Evolutionary conservation across 2,797 vertebrate species (phyloP).

Genomic region (Mycteria americana): DNA sequence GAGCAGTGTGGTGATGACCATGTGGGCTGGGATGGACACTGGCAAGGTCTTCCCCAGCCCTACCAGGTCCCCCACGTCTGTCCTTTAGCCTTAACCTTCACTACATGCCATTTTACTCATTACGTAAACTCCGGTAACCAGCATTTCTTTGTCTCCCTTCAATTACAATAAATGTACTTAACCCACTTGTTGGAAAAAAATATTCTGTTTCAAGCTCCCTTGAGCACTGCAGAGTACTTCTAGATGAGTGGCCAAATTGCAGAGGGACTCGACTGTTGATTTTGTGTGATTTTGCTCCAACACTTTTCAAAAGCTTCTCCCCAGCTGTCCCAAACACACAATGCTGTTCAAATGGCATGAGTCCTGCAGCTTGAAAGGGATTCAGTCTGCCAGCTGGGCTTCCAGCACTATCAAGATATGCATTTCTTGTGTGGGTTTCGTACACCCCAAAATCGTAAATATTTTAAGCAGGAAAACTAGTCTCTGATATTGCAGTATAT

Average conservation of each 20-base stretch:
- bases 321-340: conserved; percentile 3
- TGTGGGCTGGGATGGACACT: not conserved
- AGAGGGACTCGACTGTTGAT: not conserved
- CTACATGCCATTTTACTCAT: not conserved
- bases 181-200: not conserved
- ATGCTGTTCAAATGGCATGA: not conserved
- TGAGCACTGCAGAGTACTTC: not conserved
- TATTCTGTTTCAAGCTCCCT: not conserved
- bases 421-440: conserved; percentile 8
- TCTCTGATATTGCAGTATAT: not conserved
- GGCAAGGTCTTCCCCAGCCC: not conserved
- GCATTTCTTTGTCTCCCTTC: not conserved
- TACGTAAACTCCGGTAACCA: not conserved
- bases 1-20: not conserved
- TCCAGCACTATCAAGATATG: not conserved
- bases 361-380: conserved; percentile 33
- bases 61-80: not conserved
- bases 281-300: conserved; percentile 47
- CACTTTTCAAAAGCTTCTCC: conserved; percentile 1
- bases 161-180: not conserved
- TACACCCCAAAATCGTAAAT: conserved; percentile 44
- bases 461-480: conserved; percentile 50
- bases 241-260: not conserved
- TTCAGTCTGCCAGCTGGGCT: conserved; percentile 1
- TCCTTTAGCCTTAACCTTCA: not conserved